Percentiles rank a stretch among this genome's conserved stretches.
Evolutionary conservation across 64 coral and sea anemone genomes (phyloP).

Genomic region (Montipora cactus): DNA sequence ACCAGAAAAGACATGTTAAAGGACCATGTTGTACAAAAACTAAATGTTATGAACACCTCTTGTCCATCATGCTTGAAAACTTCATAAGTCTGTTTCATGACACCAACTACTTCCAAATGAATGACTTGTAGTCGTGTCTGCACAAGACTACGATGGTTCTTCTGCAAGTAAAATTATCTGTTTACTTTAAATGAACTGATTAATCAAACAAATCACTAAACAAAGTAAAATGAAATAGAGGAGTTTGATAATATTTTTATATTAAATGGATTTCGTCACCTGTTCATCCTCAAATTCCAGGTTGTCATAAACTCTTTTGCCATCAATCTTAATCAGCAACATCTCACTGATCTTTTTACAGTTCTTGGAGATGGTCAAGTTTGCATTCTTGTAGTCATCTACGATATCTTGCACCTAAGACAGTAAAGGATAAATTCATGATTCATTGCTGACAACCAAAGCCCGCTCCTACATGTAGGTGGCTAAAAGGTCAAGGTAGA

Average conservation of each 20-base stretch:
- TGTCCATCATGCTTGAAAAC: conserved; percentile 98
- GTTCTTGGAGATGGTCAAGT: conserved; percentile 92
- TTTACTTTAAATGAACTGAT: neutral
- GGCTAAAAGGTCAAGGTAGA: too few relatives aligned
- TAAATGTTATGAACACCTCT: conserved; percentile 61
- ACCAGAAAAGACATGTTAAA: too few relatives aligned
- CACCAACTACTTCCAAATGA: conserved; percentile 89
- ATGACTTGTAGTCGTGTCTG: conserved; percentile 94
- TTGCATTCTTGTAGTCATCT: conserved; percentile 99
- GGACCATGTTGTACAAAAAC: too few relatives aligned
- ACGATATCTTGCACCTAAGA: conserved; percentile 94
- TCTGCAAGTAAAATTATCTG: conserved; percentile 56
- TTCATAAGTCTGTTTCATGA: conserved; percentile 94
- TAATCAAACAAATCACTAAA: neutral
- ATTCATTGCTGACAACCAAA: too few relatives aligned
- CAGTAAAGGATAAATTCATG: too few relatives aligned
- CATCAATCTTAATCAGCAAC: conserved; percentile 96
- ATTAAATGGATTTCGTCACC: conserved; percentile 10
- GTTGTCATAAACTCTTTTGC: conserved; percentile 98
- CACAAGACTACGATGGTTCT: conserved; percentile 84
- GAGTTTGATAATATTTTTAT: too few relatives aligned
- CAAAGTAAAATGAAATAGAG: neutral
- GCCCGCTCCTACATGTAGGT: too few relatives aligned
- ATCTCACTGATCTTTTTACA: conserved; percentile 99
- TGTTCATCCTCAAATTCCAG: conserved; percentile 99